Conservation (phyloP, 2,113 vertebrate genomes). For the Heterocephalus glaber region DNA sequence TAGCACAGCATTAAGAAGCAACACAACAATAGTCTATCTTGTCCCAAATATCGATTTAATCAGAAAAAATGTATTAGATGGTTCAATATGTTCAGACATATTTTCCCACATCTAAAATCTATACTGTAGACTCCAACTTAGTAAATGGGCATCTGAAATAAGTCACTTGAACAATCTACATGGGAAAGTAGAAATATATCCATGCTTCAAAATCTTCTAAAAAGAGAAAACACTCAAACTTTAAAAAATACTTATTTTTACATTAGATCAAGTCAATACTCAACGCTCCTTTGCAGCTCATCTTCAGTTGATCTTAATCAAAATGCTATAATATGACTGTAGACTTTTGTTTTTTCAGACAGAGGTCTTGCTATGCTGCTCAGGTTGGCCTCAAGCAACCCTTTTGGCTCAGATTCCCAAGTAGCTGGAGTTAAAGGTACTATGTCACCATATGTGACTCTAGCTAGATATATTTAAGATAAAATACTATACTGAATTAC, state of each 20-base stretch:
- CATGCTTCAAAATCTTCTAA: slow-evolving; percentile 49
- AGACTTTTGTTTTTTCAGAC: not conserved
- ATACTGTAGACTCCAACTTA: slow-evolving; percentile 49
- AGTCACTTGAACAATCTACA: slow-evolving; percentile 53
- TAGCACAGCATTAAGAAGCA: slow-evolving; percentile 6
- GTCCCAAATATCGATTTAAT: not conserved
- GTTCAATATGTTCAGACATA: slow-evolving; percentile 49
- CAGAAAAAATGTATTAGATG: not conserved
- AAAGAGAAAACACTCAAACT: slow-evolving; percentile 40
- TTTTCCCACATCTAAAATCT: slow-evolving; percentile 14
- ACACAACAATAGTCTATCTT: not conserved
- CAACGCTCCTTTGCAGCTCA: not conserved
- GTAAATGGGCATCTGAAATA: slow-evolving; percentile 53
- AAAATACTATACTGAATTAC: slow-evolving; percentile 27
- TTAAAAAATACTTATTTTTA: slow-evolving; percentile 54
- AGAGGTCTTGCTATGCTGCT: not conserved
- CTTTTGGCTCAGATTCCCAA: not conserved
- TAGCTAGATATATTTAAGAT: not conserved
- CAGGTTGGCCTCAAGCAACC: not conserved
- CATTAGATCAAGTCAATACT: slow-evolving; percentile 38
- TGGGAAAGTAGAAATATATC: slow-evolving; percentile 47
- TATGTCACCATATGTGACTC: not conserved
- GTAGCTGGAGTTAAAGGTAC: not conserved
- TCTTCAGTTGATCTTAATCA: not conserved
- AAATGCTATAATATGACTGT: not conserved